These are phyloP conservation scores for Tyria jacobaeae DNA, from an alignment of 2,888 invertebrate species.

Conservation along the genomic window DNA sequence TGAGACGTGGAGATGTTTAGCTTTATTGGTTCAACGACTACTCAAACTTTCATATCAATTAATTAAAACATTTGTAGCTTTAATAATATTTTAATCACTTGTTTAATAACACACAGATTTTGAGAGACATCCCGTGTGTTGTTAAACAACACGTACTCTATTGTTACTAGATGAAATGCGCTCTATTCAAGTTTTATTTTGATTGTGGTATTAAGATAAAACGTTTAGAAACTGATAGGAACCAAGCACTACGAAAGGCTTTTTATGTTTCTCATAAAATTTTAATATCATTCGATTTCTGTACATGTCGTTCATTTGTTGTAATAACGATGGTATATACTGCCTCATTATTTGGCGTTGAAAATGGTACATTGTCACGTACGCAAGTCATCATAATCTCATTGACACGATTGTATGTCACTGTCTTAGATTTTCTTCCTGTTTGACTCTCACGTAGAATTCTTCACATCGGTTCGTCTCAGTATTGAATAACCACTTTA, in stretches of 20 bases:
- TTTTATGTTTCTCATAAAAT: slow-evolving; percentile 23
- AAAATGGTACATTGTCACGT: slow-evolving; percentile 22
- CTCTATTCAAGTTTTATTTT: slow-evolving; percentile 46
- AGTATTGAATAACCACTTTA: not conserved
- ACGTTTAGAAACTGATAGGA: slow-evolving; percentile 38
- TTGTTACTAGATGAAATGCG: slow-evolving; percentile 26
- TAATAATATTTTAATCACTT: not conserved
- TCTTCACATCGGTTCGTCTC: too few relatives aligned
- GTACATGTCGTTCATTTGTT: not conserved
- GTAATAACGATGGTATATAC: not conserved
- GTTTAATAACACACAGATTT: slow-evolving; percentile 12
- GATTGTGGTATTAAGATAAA: slow-evolving; percentile 32
- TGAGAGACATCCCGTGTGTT: not conserved
- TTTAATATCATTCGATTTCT: not conserved
- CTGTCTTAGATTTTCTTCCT: slow-evolving; percentile 16
- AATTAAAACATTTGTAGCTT: not conserved
- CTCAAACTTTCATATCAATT: slow-evolving; percentile 7
- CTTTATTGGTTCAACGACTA: slow-evolving; percentile 25
- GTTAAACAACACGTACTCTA: slow-evolving; percentile 4
- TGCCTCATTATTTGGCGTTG: not conserved
- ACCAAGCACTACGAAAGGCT: slow-evolving; percentile 31
- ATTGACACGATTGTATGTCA: slow-evolving; percentile 31
- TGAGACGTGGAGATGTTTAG: slow-evolving; percentile 12
- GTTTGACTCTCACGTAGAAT: not conserved
- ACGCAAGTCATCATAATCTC: slow-evolving; percentile 17